phyloP scores from a whole-genome alignment of 2,888 invertebrate species.

The Tipula unca region DNA sequence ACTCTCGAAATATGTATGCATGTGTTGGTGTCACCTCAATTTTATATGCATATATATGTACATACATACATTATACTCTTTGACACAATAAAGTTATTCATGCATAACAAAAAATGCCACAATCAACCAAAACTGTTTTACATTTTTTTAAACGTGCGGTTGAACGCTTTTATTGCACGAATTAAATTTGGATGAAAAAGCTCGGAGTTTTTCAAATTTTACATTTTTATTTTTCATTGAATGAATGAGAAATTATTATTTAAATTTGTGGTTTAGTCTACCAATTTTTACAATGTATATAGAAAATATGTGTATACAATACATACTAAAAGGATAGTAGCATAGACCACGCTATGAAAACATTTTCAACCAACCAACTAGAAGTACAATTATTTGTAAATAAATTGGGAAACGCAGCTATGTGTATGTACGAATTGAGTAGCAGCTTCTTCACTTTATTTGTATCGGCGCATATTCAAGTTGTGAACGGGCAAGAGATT shows the following conservation, averaged over 20 bases:
- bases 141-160: neutral
- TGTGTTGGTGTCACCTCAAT: neutral
- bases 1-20: neutral
- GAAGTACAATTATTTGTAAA: too few relatives aligned
- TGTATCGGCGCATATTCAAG: too few relatives aligned
- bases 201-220: neutral
- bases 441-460: too few relatives aligned
- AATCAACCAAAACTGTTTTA: neutral
- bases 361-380: too few relatives aligned
- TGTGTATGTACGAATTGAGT: too few relatives aligned
- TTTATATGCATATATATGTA: too few relatives aligned
- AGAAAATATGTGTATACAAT: too few relatives aligned
- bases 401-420: too few relatives aligned
- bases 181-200: neutral
- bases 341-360: too few relatives aligned
- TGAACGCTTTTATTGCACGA: neutral
- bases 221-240: neutral
- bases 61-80: neutral
- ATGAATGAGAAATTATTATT: neutral
- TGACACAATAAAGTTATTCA: neutral
- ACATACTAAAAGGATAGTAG: too few relatives aligned
- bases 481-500: too few relatives aligned
- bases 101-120: neutral
- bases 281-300: neutral
- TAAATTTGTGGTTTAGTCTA: neutral